Base-by-base conservation (phyloP, 1,140 invertebrate genomes). In the Pachypsylla venusta region DNA sequence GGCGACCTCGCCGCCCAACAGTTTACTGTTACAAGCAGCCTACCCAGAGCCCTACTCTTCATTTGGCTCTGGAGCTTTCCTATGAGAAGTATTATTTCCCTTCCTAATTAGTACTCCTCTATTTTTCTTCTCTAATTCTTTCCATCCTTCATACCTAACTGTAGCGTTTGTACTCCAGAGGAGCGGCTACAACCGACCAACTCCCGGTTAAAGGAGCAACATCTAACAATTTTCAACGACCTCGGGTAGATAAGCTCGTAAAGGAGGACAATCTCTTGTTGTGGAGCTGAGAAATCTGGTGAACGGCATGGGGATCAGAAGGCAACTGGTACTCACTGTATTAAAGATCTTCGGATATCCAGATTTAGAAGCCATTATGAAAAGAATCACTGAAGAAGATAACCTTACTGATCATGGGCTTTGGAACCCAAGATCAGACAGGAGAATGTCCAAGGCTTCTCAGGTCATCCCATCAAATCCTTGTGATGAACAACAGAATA, bases 201-300 rank as follows among this genome's bases (percentile, higher is more conserved):
- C 30, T 35, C 30, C 30, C 30, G 30, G 30, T 35, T 35, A 35
- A 35, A 35, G 30, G 30, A 35, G 30, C 30, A 35, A 35, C 30
- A 10, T 35, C 30, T 35, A 35, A 10, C 10, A 35, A 35, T 10
- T 35, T 10, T 35, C 30, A 35, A 35, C 30, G 30, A 16, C 16
- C 16, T 35, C 30, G 30, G 30, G 22, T 16, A 16, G 54, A 55
- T 25, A 25, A 55, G 22, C 54, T 4, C 2, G 54, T 55, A 55
- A 13, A 25, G 54, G 24, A 26, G n/a, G 54, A 25, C 54, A 55
- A 55, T 55, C 54, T 55, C 22, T 55, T 55, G 54, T 28, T 25
- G 4, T 26, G 22, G 26, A 55, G 54, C 22, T 55, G 26, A 55
- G 54, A 55, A 55, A 55, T 55, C 26, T 25, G 30, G 30, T 35